Base-by-base conservation (phyloP, 2,797 vertebrate species). In the Leptoclinus maculatus region DNA sequence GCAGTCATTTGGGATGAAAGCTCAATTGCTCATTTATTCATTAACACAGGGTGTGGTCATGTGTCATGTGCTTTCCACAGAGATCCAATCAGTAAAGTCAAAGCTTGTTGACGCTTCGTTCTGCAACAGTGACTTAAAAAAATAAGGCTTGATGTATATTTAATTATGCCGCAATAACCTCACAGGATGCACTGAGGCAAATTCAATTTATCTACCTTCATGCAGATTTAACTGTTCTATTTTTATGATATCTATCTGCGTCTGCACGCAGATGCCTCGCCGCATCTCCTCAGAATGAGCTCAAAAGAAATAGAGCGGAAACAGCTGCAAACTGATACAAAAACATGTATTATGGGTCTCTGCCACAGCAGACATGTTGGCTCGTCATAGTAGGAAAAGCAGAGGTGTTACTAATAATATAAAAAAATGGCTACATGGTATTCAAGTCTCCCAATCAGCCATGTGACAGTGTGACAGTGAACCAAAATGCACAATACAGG, bases 131-230 rank as follows among this genome's bases (percentile, higher is more conserved):
- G 71, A 74, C 87, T 90, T 83, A 76, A 89, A 84, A 89, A 29
- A 39, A 43, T 13, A 43, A 84, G 85, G 76, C 69, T 67, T 69
- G 25, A 86, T 86, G 69, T 83, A 88, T 89, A 85, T 92, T 89
- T 92, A 89, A 90, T 86, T 76, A 83, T 43, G 45, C 59, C 29
- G 5, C 69, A 82, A 76, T 76, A 88, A 80, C 82, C 56, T 84
- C 71, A 76, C 64, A 69, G 66, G 51, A 68, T 23, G 68, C 68
- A 51, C 66, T 23, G 41, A 81, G 23, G 71, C 63, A 51, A 72
- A 82, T 71, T 68, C 63, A 74, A 74, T 73, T 67, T 51, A 67
- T 70, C 65, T 70, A 63, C 74, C 67, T 78, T 81, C 79, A 77
- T 74, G 65, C 71, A 78, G 76, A 84, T 78, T 83, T 76, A 78